These are phyloP conservation scores for Melanotus villosus DNA, from an alignment of 2,888 invertebrate genomes.

Conservation along the genomic window DNA sequence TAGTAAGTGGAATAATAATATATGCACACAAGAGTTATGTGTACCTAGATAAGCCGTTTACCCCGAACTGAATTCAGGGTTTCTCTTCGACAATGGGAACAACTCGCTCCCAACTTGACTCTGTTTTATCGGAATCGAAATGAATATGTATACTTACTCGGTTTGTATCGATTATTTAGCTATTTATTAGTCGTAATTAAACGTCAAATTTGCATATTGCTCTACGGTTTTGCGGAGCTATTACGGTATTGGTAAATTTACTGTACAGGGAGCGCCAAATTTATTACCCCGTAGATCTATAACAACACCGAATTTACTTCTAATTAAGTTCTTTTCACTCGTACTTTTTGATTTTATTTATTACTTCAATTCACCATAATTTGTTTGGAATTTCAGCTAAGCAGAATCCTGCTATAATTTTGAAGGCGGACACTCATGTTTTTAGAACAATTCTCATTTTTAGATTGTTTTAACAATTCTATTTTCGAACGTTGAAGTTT, in stretches of 20 bases:
- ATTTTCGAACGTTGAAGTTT: no score
- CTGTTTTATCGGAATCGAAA: constrained; percentile 18
- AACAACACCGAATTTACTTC: neutral
- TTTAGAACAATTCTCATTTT: no score
- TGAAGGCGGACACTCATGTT: no score
- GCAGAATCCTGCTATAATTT: no score
- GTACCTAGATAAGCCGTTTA: constrained; percentile 16
- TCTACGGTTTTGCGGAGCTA: constrained; percentile 29
- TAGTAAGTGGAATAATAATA: constrained; percentile 29
- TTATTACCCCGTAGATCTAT: neutral
- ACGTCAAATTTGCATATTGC: constrained; percentile 43
- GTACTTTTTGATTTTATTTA: no score
- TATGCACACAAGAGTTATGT: constrained; percentile 16
- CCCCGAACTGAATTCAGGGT: constrained; percentile 17
- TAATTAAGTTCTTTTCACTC: no score
- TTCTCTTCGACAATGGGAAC: neutral
- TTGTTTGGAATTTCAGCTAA: no score
- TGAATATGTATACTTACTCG: constrained; percentile 30
- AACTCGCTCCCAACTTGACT: neutral
- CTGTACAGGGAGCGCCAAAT: constrained; percentile 23
- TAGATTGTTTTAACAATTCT: no score
- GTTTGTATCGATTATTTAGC: constrained; percentile 37
- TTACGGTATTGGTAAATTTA: constrained; percentile 25
- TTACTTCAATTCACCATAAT: no score
- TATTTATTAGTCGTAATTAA: constrained; percentile 42